These are phyloP conservation scores for Planiliza haematocheilus DNA, from an alignment of 2,113 vertebrate genomes.

Conservation along the genomic window DNA sequence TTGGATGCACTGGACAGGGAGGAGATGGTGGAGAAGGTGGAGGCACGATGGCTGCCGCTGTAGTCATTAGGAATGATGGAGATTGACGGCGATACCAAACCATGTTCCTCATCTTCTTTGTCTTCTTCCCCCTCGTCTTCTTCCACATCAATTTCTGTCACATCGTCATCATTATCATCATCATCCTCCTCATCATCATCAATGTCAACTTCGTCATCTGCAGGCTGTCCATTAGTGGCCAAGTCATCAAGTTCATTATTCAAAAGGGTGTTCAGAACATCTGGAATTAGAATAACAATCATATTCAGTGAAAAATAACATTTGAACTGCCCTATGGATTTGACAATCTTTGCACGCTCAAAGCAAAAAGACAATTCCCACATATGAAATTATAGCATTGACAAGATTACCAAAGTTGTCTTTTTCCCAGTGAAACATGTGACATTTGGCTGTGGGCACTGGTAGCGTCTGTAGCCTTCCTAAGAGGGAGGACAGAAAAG, in stretches of 20 bases:
- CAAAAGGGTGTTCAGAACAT: constrained; percentile 90
- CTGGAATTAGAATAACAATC: constrained; percentile 74
- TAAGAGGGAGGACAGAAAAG: constrained; percentile 37
- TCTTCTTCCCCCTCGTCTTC: constrained; percentile 79
- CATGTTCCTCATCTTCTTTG: constrained; percentile 76
- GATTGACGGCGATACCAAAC: constrained; percentile 65
- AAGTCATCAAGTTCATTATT: constrained; percentile 85
- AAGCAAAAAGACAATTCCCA: not conserved
- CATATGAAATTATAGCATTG: not conserved
- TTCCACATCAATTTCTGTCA: constrained; percentile 54
- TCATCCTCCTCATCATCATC: constrained; percentile 60
- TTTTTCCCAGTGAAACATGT: constrained; percentile 93
- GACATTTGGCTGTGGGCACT: constrained; percentile 89
- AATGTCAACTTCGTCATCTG: constrained; percentile 73
- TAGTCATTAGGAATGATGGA: constrained; percentile 77
- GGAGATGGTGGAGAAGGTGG: constrained; percentile 83
- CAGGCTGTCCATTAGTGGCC: constrained; percentile 60
- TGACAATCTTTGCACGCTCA: not conserved
- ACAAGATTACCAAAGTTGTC: constrained; percentile 94
- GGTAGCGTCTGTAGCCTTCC: constrained; percentile 87
- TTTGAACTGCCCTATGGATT: not conserved
- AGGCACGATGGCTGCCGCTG: constrained; percentile 72
- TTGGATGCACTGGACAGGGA: constrained; percentile 84
- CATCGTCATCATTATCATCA: constrained; percentile 58
- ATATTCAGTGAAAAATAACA: not conserved